phyloP scores from a whole-genome alignment of 2,888 invertebrate genomes.

The Drosophila austrosaltans region DNA sequence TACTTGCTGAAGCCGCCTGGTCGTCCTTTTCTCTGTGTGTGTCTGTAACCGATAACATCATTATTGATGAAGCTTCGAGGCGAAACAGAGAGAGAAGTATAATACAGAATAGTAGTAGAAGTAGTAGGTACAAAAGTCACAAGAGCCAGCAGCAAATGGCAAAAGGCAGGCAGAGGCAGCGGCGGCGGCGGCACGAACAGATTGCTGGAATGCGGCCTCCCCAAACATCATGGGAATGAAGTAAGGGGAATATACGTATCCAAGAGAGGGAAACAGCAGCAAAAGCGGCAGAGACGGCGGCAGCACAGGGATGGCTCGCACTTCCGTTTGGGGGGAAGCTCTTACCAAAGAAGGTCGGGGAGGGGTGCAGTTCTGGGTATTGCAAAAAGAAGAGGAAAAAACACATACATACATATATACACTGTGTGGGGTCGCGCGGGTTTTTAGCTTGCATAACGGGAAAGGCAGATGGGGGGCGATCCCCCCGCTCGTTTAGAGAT shows the following conservation, averaged over 20 bases:
- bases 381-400: slow-evolving; percentile 7
- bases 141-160: slow-evolving; percentile 60
- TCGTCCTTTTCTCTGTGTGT: slow-evolving; percentile 50
- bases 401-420: not conserved
- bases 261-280: slow-evolving; percentile 9
- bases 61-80: slow-evolving; percentile 68
- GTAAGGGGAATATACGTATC: not conserved
- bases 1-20: slow-evolving; percentile 15
- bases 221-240: slow-evolving; percentile 35
- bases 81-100: slow-evolving; percentile 1
- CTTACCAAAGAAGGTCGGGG: slow-evolving; percentile 12
- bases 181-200: slow-evolving; percentile 52
- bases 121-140: slow-evolving; percentile 50
- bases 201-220: slow-evolving; percentile 72
- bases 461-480: slow-evolving; percentile 6
- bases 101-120: slow-evolving; percentile 28
- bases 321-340: slow-evolving; percentile 43
- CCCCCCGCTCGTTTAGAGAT: slow-evolving; percentile 68
- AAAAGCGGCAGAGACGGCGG: not conserved
- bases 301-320: slow-evolving; percentile 46
- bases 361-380: slow-evolving; percentile 27
- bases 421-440: not conserved
- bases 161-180: slow-evolving; percentile 55
- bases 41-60: slow-evolving; percentile 73
- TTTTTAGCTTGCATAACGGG: slow-evolving; percentile 4